phyloP scores from a whole-genome alignment of 1,140 invertebrate species.

The Papilio dardanus region DNA sequence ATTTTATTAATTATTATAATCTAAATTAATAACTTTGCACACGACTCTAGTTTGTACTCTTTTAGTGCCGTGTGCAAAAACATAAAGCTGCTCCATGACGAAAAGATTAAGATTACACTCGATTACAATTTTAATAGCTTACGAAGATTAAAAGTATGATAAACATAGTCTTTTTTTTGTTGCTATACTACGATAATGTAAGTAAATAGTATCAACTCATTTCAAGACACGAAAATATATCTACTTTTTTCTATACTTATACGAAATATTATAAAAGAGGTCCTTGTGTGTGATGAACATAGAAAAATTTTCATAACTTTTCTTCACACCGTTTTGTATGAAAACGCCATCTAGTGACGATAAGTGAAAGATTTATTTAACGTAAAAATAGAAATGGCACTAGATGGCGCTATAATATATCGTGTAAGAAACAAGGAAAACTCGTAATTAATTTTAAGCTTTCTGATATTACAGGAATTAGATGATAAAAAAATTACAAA shows the following conservation, averaged over 20 bases:
- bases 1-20: not conserved
- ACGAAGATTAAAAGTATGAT: not conserved
- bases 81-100: not conserved
- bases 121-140: not conserved
- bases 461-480: not conserved
- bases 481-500: not conserved
- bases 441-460: not conserved
- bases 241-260: too few relatives aligned
- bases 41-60: not conserved
- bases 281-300: not conserved
- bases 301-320: too few relatives aligned
- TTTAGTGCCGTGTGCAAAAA: conserved; percentile 3
- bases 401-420: not conserved
- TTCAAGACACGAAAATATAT: too few relatives aligned
- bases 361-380: not conserved
- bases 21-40: not conserved
- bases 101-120: not conserved
- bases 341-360: not conserved
- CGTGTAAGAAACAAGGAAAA: not conserved
- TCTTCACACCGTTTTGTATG: not conserved
- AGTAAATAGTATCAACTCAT: too few relatives aligned
- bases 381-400: not conserved
- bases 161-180: not conserved
- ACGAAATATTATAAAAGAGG: not conserved
- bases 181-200: not conserved